Percentiles rank a stretch among this genome's conserved stretches.
Conservation (phyloP, 2,113 vertebrate genomes). For the Trematomus loennbergii region DNA sequence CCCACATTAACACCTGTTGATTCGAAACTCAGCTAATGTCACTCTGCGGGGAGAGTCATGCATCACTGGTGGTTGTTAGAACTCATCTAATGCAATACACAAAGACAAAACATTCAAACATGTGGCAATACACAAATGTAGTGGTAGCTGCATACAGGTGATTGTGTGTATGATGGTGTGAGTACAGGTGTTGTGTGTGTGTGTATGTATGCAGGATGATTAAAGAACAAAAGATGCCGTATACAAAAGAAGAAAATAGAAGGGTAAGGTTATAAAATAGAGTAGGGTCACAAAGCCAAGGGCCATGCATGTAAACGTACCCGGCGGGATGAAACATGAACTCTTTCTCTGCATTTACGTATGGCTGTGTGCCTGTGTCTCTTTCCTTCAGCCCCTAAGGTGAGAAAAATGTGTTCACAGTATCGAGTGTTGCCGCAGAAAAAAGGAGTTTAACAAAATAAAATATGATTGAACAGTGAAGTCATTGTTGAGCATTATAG, state of each 20-base stretch:
- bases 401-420: background rate
- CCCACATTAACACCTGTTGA: conserved; percentile 21
- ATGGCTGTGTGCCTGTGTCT: background rate
- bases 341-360: conserved; percentile 2
- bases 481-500: too few relatives aligned
- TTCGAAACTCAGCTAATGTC: background rate
- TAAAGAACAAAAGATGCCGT: conserved; percentile 47
- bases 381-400: background rate
- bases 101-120: background rate
- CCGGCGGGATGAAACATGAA: conserved; percentile 50
- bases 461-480: too few relatives aligned
- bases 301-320: conserved; percentile 48
- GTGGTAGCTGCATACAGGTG: background rate
- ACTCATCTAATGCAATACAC: background rate
- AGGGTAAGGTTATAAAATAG: conserved; percentile 38
- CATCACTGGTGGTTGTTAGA: background rate
- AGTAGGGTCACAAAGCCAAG: conserved; percentile 51
- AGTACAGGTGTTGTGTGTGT: conserved; percentile 29
- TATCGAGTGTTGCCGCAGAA: background rate
- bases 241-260: conserved; percentile 62
- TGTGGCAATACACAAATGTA: conserved; percentile 18
- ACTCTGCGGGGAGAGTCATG: background rate
- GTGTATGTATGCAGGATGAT: conserved; percentile 55
- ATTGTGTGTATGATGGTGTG: background rate
- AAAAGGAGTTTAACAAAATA: background rate